A percentile compares a stretch with the other conserved stretches of the same genome.
Evolutionary conservation across 2,888 invertebrate species (phyloP).

Genomic region (Cancer borealis): DNA sequence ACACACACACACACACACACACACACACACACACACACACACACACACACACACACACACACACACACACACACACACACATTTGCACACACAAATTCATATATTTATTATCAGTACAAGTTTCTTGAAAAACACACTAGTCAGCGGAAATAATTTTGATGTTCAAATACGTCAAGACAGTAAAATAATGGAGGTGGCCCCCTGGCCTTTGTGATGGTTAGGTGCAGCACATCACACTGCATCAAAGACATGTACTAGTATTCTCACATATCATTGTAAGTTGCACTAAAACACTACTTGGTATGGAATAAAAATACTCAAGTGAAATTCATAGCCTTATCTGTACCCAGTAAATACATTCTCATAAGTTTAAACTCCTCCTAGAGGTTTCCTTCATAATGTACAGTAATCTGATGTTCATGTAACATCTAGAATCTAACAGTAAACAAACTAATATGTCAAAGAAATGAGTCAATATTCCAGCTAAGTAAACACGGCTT

Average conservation of each 20-base stretch:
- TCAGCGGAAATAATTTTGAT: constrained; percentile 12
- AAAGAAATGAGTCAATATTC: not conserved
- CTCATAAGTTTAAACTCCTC: not conserved
- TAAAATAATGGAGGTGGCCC: not conserved
- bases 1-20: constrained; percentile 20
- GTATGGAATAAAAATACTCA: constrained; percentile 38
- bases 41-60: constrained; percentile 28
- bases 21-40: not conserved
- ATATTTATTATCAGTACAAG: constrained; percentile 30
- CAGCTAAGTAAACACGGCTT: not conserved
- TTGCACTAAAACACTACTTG: constrained; percentile 30
- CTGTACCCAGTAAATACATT: constrained; percentile 4
- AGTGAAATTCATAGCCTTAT: not conserved
- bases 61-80: not conserved
- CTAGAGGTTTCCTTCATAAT: not conserved
- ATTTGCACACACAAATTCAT: not conserved
- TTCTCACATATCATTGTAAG: constrained; percentile 37
- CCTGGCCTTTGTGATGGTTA: constrained; percentile 13
- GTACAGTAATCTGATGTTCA: not conserved
- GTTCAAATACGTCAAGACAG: constrained; percentile 26
- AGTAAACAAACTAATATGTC: not conserved
- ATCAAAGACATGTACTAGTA: constrained; percentile 41
- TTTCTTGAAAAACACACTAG: constrained; percentile 32
- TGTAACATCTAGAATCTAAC: not conserved
- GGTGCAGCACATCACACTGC: not conserved